Conservation (phyloP, 2,797 vertebrate species). For the Sylvilagus floridanus region DNA sequence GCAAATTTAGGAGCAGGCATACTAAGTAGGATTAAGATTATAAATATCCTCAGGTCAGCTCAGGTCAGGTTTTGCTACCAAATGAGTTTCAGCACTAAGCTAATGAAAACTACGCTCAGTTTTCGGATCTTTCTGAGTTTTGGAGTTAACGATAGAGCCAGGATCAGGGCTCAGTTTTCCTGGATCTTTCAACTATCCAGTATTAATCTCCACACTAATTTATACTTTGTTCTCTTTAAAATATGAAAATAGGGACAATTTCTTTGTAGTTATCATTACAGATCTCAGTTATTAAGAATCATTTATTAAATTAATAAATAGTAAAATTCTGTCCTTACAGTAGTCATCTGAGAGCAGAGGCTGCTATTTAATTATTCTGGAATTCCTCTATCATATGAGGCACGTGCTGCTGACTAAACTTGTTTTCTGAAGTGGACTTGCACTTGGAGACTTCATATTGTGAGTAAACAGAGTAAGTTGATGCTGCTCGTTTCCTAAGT, state of each 20-base stretch:
- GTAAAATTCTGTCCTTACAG: background rate
- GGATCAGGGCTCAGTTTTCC: background rate
- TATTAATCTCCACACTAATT: background rate
- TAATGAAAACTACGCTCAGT: constrained; percentile 46
- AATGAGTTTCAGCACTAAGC: constrained; percentile 51
- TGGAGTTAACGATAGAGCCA: constrained; percentile 28
- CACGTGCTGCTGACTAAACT: background rate
- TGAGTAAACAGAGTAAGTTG: background rate
- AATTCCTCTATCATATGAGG: background rate
- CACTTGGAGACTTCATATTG: background rate
- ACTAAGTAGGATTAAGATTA: constrained; percentile 53
- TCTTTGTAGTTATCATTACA: background rate
- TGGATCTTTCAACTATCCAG: background rate
- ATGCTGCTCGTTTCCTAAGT: background rate
- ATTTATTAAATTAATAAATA: constrained; percentile 36
- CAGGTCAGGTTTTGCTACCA: constrained; percentile 62
- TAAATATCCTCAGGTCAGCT: constrained; percentile 67
- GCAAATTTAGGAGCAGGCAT: constrained; percentile 34
- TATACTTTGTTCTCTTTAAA: constrained; percentile 20
- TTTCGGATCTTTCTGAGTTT: constrained; percentile 44
- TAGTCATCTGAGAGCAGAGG: background rate
- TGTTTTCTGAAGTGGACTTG: background rate
- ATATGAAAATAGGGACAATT: background rate
- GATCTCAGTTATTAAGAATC: constrained; percentile 41
- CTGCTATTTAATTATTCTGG: background rate